Percentiles rank a stretch among this genome's conserved stretches.
Evolutionary conservation across 2,888 invertebrate species (phyloP).

Genomic region (Idaea straminata): DNA sequence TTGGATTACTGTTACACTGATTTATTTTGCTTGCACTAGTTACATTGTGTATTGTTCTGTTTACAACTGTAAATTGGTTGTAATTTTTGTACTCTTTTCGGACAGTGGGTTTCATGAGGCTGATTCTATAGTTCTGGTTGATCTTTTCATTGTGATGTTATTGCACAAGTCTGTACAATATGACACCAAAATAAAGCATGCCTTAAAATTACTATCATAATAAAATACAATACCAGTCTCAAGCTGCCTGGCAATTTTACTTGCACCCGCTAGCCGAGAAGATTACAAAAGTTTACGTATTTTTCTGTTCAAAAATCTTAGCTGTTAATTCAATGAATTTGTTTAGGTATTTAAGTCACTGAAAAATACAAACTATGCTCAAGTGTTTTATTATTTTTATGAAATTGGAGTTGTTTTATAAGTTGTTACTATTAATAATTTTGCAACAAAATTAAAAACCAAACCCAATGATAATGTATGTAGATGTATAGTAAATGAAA

Average conservation of each 20-base stretch:
- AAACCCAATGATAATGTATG: background rate
- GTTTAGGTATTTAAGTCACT: background rate
- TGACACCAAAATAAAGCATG: no score
- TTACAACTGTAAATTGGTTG: conserved; percentile 8
- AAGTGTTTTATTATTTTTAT: background rate
- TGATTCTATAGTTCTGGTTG: background rate
- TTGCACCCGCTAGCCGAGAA: background rate
- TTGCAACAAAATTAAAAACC: background rate
- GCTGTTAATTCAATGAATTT: background rate
- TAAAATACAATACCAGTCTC: background rate
- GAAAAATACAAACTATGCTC: background rate
- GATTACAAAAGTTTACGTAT: background rate
- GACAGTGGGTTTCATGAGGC: background rate
- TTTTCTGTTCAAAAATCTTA: background rate
- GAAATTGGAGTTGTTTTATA: background rate
- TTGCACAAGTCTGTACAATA: no score
- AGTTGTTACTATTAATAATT: background rate
- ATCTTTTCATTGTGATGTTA: no score
- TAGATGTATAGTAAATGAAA: background rate
- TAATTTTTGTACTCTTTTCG: conserved; percentile 10
- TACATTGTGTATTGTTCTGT: conserved; percentile 9
- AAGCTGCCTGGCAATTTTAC: background rate
- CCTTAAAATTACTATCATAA: background rate
- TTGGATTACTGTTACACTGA: conserved; percentile 10
- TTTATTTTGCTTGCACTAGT: conserved; percentile 4